Conservation (phyloP, 2,113 vertebrate genomes). For the Dissostichus mawsoni region DNA sequence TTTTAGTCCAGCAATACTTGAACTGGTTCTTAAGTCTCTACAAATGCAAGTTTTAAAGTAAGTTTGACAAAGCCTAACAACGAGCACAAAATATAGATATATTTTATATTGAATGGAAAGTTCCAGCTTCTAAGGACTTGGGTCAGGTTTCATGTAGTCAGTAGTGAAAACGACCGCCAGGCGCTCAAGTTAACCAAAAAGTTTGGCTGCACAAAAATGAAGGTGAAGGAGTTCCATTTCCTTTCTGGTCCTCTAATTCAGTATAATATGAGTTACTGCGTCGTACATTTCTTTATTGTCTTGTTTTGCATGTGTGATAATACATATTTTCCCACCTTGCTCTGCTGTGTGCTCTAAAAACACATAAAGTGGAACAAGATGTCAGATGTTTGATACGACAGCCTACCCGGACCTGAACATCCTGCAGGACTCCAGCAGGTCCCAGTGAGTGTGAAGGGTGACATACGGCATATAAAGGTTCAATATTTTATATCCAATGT, state of each 20-base stretch:
- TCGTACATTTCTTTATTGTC: background rate
- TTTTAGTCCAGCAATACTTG: background rate
- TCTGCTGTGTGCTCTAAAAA: slow-evolving; percentile 38
- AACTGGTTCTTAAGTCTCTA: background rate
- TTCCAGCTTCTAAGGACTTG: background rate
- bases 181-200: background rate
- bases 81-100: background rate
- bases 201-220: background rate
- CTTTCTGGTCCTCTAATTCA: background rate
- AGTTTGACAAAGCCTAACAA: background rate
- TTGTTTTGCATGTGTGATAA: background rate
- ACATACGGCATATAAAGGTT: slow-evolving; percentile 44
- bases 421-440: slow-evolving; percentile 40
- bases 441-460: slow-evolving; percentile 45
- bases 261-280: background rate
- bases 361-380: slow-evolving; percentile 60
- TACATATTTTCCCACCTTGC: slow-evolving; percentile 17
- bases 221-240: background rate
- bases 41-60: background rate
- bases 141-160: background rate
- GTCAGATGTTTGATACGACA: slow-evolving; percentile 56
- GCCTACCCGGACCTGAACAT: slow-evolving; percentile 45
- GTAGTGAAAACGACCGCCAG: background rate
- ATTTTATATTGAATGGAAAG: background rate
- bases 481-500: slow-evolving; percentile 45